Percentiles rank a stretch among this genome's conserved stretches.
Conservation (phyloP, 2,797 vertebrate species). For the Micromesistius poutassou region DNA sequence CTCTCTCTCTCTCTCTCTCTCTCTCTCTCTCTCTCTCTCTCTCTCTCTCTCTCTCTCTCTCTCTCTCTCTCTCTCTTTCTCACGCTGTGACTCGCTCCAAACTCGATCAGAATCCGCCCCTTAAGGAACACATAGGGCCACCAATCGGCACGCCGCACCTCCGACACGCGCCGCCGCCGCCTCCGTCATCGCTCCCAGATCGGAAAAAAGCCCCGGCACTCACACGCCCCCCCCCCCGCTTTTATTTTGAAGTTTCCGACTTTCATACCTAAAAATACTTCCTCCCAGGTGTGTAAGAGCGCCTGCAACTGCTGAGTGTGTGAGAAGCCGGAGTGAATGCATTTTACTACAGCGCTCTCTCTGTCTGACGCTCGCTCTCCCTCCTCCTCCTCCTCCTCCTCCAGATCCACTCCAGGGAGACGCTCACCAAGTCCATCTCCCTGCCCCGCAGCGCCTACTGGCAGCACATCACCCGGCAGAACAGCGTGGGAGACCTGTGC, state of each 20-base stretch:
- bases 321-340: background rate
- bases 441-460: conserved; percentile 96
- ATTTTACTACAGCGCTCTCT: background rate
- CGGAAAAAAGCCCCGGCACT: background rate
- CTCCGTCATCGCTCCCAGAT: background rate
- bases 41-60: too few species aligned
- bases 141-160: background rate
- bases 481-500: conserved; percentile 96
- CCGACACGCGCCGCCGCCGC: too few species aligned
- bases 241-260: background rate
- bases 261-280: background rate
- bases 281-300: background rate
- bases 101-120: background rate
- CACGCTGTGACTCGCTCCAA: background rate
- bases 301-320: background rate
- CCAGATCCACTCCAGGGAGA: conserved; percentile 90
- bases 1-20: too few species aligned
- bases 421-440: conserved; percentile 92
- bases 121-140: background rate
- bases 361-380: background rate
- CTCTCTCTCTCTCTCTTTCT: background rate
- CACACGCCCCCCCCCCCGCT: background rate
- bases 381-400: background rate
- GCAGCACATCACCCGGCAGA: conserved; percentile 98
- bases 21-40: too few species aligned